Evolutionary conservation across 2,113 vertebrate species (phyloP), one percentile per base, ranked within the genome.

Genomic region (Monopterus albus): DNA sequence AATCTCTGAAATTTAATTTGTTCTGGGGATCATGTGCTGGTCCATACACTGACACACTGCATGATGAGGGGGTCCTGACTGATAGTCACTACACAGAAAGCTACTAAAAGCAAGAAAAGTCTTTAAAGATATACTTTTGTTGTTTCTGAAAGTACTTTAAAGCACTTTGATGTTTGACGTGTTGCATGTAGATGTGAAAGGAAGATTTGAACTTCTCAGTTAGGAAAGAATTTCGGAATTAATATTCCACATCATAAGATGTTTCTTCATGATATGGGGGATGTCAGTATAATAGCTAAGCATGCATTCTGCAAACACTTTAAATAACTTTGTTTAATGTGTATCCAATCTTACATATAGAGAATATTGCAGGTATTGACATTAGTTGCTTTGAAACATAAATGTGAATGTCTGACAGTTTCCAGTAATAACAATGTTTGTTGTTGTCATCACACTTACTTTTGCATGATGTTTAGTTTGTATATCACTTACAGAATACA

Each of bases 161-260:
- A n/a, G n/a, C n/a, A n/a, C n/a, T n/a, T n/a, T n/a, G n/a, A n/a
- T 68, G 61, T 63, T 2, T 66, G 50, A 58, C 35, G 72, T 29
- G 26, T 25, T 58, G 35, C 21, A 9, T 64, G 49, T 10, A 65
- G 25, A 14, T 4, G 21, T 40, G 3, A 11, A 7, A 15, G 13
- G 2, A 6, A 6, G n/a, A 38, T 60, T 35, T 43, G 15, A 23
- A 33, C 20, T 51, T 38, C 2, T 55, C 3, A 14, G 29, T 33
- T 1, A 35, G 26, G 20, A 36, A n/a, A 36, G 6, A 2, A 8
- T 40, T 35, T n/a, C 20, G 31, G n/a, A n/a, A n/a, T n/a, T n/a
- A 53, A 63, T 45, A 47, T 36, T 49, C 15, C 15, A 58, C 39
- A 36, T 58, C 21, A 71, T 55, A 10, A 36, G 38, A 17, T 14